These are phyloP conservation scores for Microcebus lehilahytsara DNA, from an alignment of 2,113 vertebrate genomes.

Conservation along the genomic window DNA sequence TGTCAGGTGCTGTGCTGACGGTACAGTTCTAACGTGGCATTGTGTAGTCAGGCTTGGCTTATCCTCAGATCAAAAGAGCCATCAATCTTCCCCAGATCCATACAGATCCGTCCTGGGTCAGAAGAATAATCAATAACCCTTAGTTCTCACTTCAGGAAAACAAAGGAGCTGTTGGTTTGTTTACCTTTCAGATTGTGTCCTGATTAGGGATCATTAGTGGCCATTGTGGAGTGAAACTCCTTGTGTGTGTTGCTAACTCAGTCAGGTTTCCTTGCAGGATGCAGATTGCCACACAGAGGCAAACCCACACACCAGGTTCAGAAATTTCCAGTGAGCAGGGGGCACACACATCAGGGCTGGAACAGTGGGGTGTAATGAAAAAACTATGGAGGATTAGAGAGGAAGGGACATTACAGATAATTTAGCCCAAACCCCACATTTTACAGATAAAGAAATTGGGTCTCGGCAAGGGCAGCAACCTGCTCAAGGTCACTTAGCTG, in stretches of 20 bases:
- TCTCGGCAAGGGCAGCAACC: not conserved
- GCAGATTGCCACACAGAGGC: fast-evolving
- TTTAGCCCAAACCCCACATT: not conserved
- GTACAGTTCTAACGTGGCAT: not conserved
- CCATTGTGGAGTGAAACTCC: not conserved
- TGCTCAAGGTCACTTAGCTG: not conserved
- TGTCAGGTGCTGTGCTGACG: fast-evolving
- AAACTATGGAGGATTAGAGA: not conserved
- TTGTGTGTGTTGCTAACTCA: not conserved
- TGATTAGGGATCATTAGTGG: slow-evolving; percentile 54
- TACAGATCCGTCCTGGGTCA: slow-evolving; percentile 47
- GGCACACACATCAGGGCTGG: fast-evolving
- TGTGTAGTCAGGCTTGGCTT: slow-evolving; percentile 14
- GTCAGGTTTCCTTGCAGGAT: not conserved
- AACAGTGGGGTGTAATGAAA: not conserved
- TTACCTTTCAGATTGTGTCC: slow-evolving; percentile 64
- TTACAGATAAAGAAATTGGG: not conserved
- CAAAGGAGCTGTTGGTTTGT: slow-evolving; percentile 50
- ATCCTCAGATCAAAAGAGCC: slow-evolving; percentile 58
- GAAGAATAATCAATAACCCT: slow-evolving; percentile 58
- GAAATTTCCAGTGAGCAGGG: not conserved
- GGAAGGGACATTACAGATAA: not conserved
- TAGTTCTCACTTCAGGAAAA: slow-evolving; percentile 55
- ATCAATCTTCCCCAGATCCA: slow-evolving; percentile 62
- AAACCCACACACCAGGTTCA: not conserved